These are phyloP conservation scores for Himalopsyche phryganea DNA, from an alignment of 1,140 invertebrate species.

Conservation along the genomic window DNA sequence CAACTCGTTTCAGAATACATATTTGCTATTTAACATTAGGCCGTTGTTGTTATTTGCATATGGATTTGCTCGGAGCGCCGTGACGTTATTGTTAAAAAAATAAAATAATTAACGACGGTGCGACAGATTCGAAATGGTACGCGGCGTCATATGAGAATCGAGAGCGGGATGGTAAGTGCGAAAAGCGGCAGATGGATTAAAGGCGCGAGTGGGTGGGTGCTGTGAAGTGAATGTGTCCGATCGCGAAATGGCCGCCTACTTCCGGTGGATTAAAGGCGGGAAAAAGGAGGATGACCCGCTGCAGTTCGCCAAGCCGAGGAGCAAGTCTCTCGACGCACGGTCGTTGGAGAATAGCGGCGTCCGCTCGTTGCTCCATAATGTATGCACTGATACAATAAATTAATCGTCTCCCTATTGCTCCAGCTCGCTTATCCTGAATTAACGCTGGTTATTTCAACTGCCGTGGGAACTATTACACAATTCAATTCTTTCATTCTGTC, in stretches of 20 bases:
- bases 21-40: too few relatives aligned
- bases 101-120: too few relatives aligned
- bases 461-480: too few relatives aligned
- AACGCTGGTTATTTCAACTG: too few relatives aligned
- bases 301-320: conserved; percentile 62
- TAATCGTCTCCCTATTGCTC: too few relatives aligned
- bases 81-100: neutral
- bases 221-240: too few relatives aligned
- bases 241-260: conserved; percentile 64
- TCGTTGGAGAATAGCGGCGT: conserved; percentile 69
- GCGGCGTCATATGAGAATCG: too few relatives aligned
- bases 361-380: conserved; percentile 52
- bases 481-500: too few relatives aligned
- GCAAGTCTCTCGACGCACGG: conserved; percentile 72
- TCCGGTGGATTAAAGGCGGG: conserved; percentile 68
- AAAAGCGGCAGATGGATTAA: neutral
- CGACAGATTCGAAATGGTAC: neutral
- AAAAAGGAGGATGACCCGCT: conserved; percentile 58
- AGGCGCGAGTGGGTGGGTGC: neutral
- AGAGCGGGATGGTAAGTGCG: neutral
- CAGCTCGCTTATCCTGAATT: too few relatives aligned
- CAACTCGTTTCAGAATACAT: too few relatives aligned
- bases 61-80: neutral
- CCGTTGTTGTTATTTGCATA: too few relatives aligned
- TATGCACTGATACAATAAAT: conserved; percentile 4